Evolutionary conservation across 2,113 vertebrate genomes (phyloP).

Genomic region (Montifringilla adamsi): DNA sequence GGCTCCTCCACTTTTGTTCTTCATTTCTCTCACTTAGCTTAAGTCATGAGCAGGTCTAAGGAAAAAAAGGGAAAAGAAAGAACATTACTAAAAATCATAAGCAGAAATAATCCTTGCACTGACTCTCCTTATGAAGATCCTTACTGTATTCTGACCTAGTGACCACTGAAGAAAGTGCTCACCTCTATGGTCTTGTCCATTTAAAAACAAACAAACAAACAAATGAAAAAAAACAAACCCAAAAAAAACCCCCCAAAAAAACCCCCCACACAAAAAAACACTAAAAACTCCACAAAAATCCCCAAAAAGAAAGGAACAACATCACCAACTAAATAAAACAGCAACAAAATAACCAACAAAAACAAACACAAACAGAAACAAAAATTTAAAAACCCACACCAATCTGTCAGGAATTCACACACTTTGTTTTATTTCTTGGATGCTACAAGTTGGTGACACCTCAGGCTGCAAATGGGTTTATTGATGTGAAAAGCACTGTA

Average conservation of each 20-base stretch:
- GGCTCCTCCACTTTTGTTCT: background rate
- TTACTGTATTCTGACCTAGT: background rate
- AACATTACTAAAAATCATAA: background rate
- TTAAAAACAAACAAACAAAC: too few species aligned
- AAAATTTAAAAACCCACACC: background rate
- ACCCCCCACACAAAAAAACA: too few species aligned
- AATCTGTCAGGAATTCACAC: background rate
- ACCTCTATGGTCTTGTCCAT: background rate
- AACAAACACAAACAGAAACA: background rate
- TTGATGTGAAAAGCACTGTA: background rate
- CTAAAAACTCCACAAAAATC: background rate
- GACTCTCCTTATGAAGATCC: background rate
- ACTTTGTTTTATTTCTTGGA: background rate
- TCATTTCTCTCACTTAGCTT: background rate
- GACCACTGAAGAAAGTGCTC: background rate
- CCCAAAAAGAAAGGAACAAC: background rate
- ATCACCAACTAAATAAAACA: too few species aligned
- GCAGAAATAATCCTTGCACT: background rate
- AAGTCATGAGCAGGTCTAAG: background rate
- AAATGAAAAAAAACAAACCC: background rate
- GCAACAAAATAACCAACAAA: background rate
- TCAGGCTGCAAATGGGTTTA: background rate
- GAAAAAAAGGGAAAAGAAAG: background rate
- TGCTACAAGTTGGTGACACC: background rate
- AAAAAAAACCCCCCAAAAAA: background rate